A percentile compares a stretch with the other conserved stretches of the same genome.
Evolutionary conservation across 2,797 vertebrate genomes (phyloP).

Genomic region (Mycteria americana): DNA sequence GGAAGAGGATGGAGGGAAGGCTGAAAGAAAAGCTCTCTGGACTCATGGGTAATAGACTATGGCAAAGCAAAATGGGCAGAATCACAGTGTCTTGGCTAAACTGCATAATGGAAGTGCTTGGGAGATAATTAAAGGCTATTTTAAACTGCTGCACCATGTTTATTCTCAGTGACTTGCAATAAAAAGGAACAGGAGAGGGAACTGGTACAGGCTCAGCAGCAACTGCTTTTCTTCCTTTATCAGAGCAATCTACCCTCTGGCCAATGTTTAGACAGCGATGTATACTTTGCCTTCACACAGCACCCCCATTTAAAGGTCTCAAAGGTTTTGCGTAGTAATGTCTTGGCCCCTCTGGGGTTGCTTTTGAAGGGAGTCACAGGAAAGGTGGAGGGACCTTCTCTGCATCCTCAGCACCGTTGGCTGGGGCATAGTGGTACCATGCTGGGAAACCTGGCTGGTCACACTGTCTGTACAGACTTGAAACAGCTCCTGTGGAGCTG

Average conservation of each 20-base stretch:
- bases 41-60: neutral
- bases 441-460: neutral
- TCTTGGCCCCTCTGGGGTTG: neutral
- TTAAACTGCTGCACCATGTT: neutral
- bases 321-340: neutral
- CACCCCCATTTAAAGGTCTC: neutral
- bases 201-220: neutral
- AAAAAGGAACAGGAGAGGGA: neutral
- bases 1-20: neutral
- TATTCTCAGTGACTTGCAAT: neutral
- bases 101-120: neutral
- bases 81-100: neutral
- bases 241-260: neutral
- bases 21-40: neutral
- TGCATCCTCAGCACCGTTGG: rapidly evolving
- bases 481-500: neutral
- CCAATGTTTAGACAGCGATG: neutral
- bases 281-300: neutral
- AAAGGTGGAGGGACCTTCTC: neutral
- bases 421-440: rapidly evolving
- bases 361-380: neutral
- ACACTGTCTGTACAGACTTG: rapidly evolving
- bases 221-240: neutral
- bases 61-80: neutral
- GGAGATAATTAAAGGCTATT: neutral